A percentile compares a stretch with the other conserved stretches of the same genome.
phyloP scores from a whole-genome alignment of 1,140 invertebrate species.

The fruit fly (Drosophila melanogaster) region Release_6_plus_ISO1_MT NT_033779.5:9866001-9866500 shows the following conservation, averaged over 20 bases:
- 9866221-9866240: conserved; percentile 5
- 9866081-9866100: conserved; percentile 74
- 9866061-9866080: conserved; percentile 82
- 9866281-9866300: conserved; percentile 6
- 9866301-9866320: conserved; percentile 24
- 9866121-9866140: conserved; percentile 27
- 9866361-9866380: conserved; percentile 79
- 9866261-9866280: no score
- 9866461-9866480: background rate
- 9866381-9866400: conserved; percentile 61
- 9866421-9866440: conserved; percentile 11
- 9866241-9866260: no score
- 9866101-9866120: conserved; percentile 59
- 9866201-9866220: conserved; percentile 46
- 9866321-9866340: conserved; percentile 57
- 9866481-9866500: conserved; percentile 68
- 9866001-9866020: conserved; percentile 44
- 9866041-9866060: conserved; percentile 68
- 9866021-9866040: background rate
- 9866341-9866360: conserved; percentile 76
- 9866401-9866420: conserved; percentile 21
- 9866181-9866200: conserved; percentile 6
- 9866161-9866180: conserved; percentile 42
- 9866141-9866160: conserved; percentile 44
- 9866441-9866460: conserved; percentile 7